These are phyloP conservation scores for Idris sp. DNA, from an alignment of 1,140 invertebrate species.

Conservation along the genomic window DNA sequence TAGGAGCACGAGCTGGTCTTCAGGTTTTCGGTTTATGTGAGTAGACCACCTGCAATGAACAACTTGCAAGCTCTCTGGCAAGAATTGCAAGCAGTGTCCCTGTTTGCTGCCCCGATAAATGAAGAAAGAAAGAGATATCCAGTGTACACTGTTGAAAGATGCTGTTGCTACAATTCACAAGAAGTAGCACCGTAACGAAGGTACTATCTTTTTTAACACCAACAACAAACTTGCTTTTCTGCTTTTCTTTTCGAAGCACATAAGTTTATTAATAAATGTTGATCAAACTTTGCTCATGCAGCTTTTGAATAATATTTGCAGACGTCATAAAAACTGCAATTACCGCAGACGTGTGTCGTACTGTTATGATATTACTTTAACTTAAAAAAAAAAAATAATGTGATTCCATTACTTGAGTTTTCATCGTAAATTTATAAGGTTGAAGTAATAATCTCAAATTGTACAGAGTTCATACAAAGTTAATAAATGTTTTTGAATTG, in stretches of 20 bases:
- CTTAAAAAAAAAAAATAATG: background rate
- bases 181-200: slow-evolving; percentile 16
- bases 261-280: slow-evolving; percentile 34
- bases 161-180: slow-evolving; percentile 17
- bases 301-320: slow-evolving; percentile 4
- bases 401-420: too few species aligned
- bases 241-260: slow-evolving; percentile 8
- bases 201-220: slow-evolving; percentile 40
- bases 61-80: slow-evolving; percentile 38
- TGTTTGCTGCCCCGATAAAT: slow-evolving; percentile 14
- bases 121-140: slow-evolving; percentile 13
- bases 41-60: slow-evolving; percentile 53
- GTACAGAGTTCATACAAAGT: slow-evolving; percentile 7
- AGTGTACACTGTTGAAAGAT: slow-evolving; percentile 23
- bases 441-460: too few species aligned
- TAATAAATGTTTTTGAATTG: slow-evolving; percentile 5
- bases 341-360: too few species aligned
- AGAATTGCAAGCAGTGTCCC: slow-evolving; percentile 30
- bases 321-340: too few species aligned
- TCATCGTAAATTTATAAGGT: too few species aligned
- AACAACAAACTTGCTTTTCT: slow-evolving; percentile 2
- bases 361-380: too few species aligned
- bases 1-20: slow-evolving; percentile 14
- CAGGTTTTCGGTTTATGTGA: slow-evolving; percentile 34
- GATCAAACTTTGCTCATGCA: slow-evolving; percentile 7